These are phyloP conservation scores for Ascaphus truei DNA, from an alignment of 2,113 vertebrate species.

Conservation along the genomic window DNA sequence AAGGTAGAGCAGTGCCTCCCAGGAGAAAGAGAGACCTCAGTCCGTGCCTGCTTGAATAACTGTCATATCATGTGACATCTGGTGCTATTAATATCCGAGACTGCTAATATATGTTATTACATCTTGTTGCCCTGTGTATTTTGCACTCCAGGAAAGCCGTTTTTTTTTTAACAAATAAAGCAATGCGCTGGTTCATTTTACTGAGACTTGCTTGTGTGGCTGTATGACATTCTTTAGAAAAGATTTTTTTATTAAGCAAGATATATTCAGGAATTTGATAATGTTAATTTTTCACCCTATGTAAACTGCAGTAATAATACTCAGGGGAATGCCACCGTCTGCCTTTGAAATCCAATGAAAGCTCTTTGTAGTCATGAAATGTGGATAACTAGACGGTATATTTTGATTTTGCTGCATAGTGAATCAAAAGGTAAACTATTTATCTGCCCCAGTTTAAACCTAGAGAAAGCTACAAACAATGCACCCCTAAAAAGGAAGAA, in stretches of 20 bases:
- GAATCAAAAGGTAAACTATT: too few species aligned
- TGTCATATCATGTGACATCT: conserved; percentile 62
- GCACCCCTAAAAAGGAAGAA: too few species aligned
- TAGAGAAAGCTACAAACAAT: too few species aligned
- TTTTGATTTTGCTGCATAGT: too few species aligned
- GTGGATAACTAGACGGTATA: too few species aligned
- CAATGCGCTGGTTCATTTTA: conserved; percentile 6
- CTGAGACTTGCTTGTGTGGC: neutral
- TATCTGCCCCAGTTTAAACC: too few species aligned
- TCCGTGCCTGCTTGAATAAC: conserved; percentile 63
- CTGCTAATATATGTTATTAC: conserved; percentile 54
- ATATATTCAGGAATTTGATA: neutral
- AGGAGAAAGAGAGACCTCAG: conserved; percentile 58
- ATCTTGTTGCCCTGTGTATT: conserved; percentile 41
- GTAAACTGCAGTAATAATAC: neutral
- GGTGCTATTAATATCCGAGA: conserved; percentile 70
- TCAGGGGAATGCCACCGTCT: too few species aligned
- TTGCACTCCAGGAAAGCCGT: conserved; percentile 53
- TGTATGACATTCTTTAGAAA: conserved; percentile 5
- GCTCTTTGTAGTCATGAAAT: too few species aligned
- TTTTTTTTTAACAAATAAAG: conserved; percentile 48
- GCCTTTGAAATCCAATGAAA: too few species aligned
- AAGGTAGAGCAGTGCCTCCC: conserved; percentile 68
- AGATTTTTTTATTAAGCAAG: neutral
- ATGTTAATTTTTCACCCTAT: neutral